These are phyloP conservation scores for Drosophila buzzatii DNA, from an alignment of 2,888 invertebrate species.

Conservation along the genomic window DNA sequence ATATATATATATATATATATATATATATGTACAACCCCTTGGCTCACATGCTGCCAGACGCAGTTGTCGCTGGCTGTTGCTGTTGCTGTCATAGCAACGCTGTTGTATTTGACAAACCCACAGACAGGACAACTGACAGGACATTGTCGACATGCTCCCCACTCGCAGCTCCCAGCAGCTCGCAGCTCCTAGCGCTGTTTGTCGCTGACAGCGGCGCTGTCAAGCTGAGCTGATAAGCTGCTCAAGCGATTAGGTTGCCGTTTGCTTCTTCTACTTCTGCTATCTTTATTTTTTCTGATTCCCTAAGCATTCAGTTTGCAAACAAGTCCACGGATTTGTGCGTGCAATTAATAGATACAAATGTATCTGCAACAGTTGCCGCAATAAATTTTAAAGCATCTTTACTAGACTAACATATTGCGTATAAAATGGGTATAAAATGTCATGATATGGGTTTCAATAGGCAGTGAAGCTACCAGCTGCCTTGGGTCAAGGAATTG, in stretches of 20 bases:
- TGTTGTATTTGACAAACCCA: slow-evolving; percentile 57
- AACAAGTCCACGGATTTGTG: slow-evolving; percentile 15
- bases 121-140: slow-evolving; percentile 56
- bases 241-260: slow-evolving; percentile 40
- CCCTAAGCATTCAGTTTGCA: slow-evolving; percentile 12
- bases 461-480: too few species aligned
- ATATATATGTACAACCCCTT: not conserved
- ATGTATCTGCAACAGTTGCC: not conserved
- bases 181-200: slow-evolving; percentile 13
- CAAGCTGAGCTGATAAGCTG: slow-evolving; percentile 51
- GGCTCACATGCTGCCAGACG: slow-evolving; percentile 38
- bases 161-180: slow-evolving; percentile 11
- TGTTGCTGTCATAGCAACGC: slow-evolving; percentile 65
- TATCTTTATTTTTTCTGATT: not conserved
- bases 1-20: not conserved
- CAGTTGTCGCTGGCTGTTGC: slow-evolving; percentile 50
- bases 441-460: too few species aligned
- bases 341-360: slow-evolving; percentile 9
- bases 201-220: slow-evolving; percentile 39
- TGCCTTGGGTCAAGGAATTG: too few species aligned
- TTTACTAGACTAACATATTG: not conserved
- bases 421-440: too few species aligned
- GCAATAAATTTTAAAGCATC: not conserved
- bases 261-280: not conserved
- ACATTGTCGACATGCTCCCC: slow-evolving; percentile 47